Conservation (phyloP, 2,888 invertebrate genomes). For the Laspeyria flexula region DNA sequence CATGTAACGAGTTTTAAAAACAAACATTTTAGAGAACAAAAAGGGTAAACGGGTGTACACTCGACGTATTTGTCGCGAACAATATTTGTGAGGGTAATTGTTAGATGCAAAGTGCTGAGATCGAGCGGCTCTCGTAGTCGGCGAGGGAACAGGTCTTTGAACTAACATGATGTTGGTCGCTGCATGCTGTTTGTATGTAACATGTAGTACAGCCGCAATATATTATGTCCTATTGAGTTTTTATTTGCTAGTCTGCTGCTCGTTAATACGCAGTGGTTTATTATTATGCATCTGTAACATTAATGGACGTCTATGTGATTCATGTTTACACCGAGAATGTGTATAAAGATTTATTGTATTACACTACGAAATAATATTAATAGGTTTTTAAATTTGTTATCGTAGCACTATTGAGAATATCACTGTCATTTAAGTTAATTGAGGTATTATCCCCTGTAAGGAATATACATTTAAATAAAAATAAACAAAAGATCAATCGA, state of each 20-base stretch:
- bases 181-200: conserved; percentile 12
- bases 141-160: conserved; percentile 64
- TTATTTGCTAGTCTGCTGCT: conserved; percentile 33
- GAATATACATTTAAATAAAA: conserved; percentile 24
- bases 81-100: conserved; percentile 75
- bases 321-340: conserved; percentile 11
- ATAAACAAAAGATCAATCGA: conserved; percentile 48
- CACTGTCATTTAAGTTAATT: not conserved
- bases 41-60: conserved; percentile 69
- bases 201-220: conserved; percentile 8
- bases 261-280: conserved; percentile 35
- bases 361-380: not conserved
- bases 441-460: not conserved
- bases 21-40: conserved; percentile 76
- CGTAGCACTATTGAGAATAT: not conserved
- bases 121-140: conserved; percentile 61
- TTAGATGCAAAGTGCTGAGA: conserved; percentile 78
- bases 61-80: conserved; percentile 72
- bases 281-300: conserved; percentile 32
- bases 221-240: conserved; percentile 28
- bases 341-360: conserved; percentile 5
- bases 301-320: conserved; percentile 30
- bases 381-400: not conserved
- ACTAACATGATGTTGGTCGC: conserved; percentile 39
- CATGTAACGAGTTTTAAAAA: conserved; percentile 76